Evolutionary conservation across 2,888 invertebrate species (phyloP), one percentile per base, ranked within the genome.

Genomic region (Chymomyza caudatula): DNA sequence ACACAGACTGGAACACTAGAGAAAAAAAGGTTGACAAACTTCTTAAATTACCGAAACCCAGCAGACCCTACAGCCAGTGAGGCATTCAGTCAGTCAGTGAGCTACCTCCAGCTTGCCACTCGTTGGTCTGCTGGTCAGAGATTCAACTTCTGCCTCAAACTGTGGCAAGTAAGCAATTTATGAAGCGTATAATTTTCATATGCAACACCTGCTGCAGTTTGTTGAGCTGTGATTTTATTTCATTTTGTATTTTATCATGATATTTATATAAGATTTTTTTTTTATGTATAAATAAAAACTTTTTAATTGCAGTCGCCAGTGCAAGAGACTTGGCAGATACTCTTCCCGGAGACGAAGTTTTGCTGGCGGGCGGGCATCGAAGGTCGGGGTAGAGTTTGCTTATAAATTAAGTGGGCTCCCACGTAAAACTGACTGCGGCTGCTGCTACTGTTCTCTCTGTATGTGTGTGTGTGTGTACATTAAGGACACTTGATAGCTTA

Each of bases 401-500:
- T 84, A 84, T 85, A 83, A 86, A 83, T 83, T 82, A 86, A 83
- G 82, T 78, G 58, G 67, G 79, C 74, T 74, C 82, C 85, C 76
- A 77, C 79, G 74, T 56, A 17, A 6, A 20, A 44, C 4, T 49
- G 60, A n/a, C 66, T 19, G 19, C 65, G 49, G 60, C 58, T 20
- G 6, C 11, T 67, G 63, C 59, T 56, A 44, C 23, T 25, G 29
- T 29, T n/a, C 23, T 8, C 59, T 43, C n/a, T 3, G 13, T 23
- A n/a, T 13, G 23, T 22, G 17, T 71, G 69, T 67, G 62, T 65
- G 65, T 71, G 63, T 78, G 82, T 85, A 73, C 83, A 83, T 85
- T 83, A 82, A 84, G 83, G 83, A 84, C 86, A 84, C 85, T 84
- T 86, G 83, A 84, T 84, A 84, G 85, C 83, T 86, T 84, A 82